Evolutionary conservation across 2,113 vertebrate species (phyloP).

Genomic region (Choloepus hoffmanni): DNA sequence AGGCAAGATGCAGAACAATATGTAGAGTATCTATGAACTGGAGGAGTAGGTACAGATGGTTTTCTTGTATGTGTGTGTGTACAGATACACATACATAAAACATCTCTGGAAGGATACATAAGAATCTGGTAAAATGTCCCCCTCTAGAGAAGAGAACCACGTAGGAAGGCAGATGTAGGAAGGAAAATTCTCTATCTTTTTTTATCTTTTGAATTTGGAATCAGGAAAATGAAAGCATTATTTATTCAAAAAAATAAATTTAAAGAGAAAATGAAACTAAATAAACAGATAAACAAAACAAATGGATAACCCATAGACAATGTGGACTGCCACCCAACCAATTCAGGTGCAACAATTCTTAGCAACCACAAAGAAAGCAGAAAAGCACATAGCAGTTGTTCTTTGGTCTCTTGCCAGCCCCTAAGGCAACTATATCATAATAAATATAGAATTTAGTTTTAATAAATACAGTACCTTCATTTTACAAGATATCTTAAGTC

Average conservation of each 20-base stretch:
- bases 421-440: background rate
- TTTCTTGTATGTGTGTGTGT: background rate
- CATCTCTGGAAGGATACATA: background rate
- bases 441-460: background rate
- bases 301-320: background rate
- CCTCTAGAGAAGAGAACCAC: background rate
- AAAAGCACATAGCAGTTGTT: background rate
- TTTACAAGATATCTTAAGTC: conserved; percentile 17
- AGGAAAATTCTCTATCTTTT: background rate
- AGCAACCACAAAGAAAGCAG: background rate
- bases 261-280: conserved; percentile 40
- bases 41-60: background rate
- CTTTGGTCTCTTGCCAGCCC: background rate
- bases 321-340: background rate
- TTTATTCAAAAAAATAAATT: conserved; percentile 28
- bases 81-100: background rate
- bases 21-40: background rate
- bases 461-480: background rate
- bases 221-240: background rate
- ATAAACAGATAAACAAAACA: background rate
- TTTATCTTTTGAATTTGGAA: conserved; percentile 47
- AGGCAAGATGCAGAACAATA: background rate
- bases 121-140: background rate
- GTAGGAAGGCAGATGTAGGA: background rate
- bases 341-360: background rate